A percentile compares a stretch with the other conserved stretches of the same genome.
Evolutionary conservation across 35 echinoderm and acorn worm genomes (phyloP).

Genomic region (Holothuria glaberrima): DNA sequence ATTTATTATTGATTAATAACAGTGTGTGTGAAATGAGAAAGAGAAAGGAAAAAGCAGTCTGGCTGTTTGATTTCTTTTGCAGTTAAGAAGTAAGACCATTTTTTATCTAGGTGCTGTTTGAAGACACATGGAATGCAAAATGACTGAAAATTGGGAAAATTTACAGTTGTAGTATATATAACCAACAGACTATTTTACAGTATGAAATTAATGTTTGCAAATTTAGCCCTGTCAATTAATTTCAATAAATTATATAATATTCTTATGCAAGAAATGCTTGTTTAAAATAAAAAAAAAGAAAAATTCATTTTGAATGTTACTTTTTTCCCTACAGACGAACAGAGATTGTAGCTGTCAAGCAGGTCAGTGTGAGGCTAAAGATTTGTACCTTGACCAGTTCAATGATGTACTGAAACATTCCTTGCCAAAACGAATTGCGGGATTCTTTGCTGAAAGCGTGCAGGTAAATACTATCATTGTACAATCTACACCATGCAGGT

Average conservation of each 20-base stretch:
- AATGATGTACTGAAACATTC: conserved; percentile 71
- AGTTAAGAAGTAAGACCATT: too few relatives aligned
- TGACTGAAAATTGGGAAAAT: background rate
- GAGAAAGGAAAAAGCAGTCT: too few relatives aligned
- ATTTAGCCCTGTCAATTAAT: too few relatives aligned
- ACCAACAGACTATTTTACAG: too few relatives aligned
- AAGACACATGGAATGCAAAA: too few relatives aligned
- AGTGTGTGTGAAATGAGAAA: background rate
- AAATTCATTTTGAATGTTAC: background rate
- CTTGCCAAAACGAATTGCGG: conserved; percentile 78
- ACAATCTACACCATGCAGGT: background rate
- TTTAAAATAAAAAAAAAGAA: too few relatives aligned
- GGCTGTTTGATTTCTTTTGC: too few relatives aligned
- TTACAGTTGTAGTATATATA: background rate
- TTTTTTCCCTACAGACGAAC: background rate
- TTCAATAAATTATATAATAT: too few relatives aligned
- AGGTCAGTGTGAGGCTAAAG: conserved; percentile 76
- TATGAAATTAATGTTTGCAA: too few relatives aligned
- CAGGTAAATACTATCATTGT: conserved; percentile 63
- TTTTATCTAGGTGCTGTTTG: too few relatives aligned
- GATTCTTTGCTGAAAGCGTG: conserved; percentile 86
- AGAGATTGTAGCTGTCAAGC: background rate
- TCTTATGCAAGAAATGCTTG: too few relatives aligned
- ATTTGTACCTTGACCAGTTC: conserved; percentile 92
- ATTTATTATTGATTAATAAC: background rate